A percentile compares a stretch with the other conserved stretches of the same genome.
Evolutionary conservation across 2,888 invertebrate genomes (phyloP).

Genomic region (Thymelicus lineola): DNA sequence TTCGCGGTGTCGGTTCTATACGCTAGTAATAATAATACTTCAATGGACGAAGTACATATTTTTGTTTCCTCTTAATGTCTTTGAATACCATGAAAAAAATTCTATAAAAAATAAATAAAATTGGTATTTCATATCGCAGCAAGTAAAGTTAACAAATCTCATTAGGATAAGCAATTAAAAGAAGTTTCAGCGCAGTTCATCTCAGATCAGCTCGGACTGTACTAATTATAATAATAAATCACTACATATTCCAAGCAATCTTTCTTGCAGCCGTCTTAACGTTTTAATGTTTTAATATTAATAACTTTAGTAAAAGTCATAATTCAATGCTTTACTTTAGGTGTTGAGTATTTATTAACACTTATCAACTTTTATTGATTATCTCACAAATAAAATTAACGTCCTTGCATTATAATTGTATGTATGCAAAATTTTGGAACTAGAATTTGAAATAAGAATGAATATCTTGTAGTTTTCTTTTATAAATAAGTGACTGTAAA

Average conservation of each 20-base stretch:
- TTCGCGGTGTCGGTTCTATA: too few species aligned
- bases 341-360: background rate
- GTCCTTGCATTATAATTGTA: too few species aligned
- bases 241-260: slow-evolving; percentile 12
- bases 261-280: slow-evolving; percentile 9
- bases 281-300: slow-evolving; percentile 19
- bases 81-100: too few species aligned
- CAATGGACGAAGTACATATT: too few species aligned
- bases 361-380: too few species aligned
- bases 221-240: slow-evolving; percentile 25
- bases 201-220: background rate
- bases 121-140: background rate
- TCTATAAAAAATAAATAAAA: background rate
- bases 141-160: background rate
- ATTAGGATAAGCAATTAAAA: slow-evolving; percentile 16
- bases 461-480: too few species aligned
- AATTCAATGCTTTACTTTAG: background rate
- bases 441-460: too few species aligned
- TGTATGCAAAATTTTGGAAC: too few species aligned
- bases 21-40: too few species aligned
- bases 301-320: slow-evolving; percentile 10
- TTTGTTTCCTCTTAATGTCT: too few species aligned
- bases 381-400: too few species aligned
- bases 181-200: slow-evolving; percentile 8
- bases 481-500: too few species aligned